Evolutionary conservation across 2,113 vertebrate species (phyloP), one percentile per base, ranked within the genome.

Genomic region (Cephalopholis sonnerati): DNA sequence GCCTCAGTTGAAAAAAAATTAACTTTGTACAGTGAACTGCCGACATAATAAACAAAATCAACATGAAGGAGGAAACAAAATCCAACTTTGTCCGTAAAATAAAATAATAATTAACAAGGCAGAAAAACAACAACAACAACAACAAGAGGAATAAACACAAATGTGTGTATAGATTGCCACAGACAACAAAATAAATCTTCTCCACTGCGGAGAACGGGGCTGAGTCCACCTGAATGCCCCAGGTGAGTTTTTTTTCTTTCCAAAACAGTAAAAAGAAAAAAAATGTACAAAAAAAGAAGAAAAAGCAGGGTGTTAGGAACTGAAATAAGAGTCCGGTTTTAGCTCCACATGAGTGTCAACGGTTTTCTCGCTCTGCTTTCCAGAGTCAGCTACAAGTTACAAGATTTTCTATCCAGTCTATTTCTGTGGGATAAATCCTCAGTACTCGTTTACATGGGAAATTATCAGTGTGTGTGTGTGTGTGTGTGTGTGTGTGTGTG

Each of bases 81-180:
- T 86, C 80, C 82, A 87, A 89, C 72, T 89, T 79, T 83, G 84
- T 87, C 88, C 25, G 51, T 76, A 41, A 89, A 93, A 93, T 78
- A 88, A 91, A 92, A 92, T 87, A 82, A 93, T 86, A 91, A 91
- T 88, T 87, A 92, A 86, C 82, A 82, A 77, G 77, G 67, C 72
- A 87, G 79, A 82, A 79, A 81, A 84, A 77, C 29, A 75, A 74
- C 24, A 68, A 74, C 53, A 83, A 82, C 75, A 81, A 85, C 36
- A 86, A 87, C 84, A 92, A 72, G 70, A 93, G 89, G 95, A 90
- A 91, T 93, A 89, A 91, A 96, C 95, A 97, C 89, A 97, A 83
- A 96, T 91, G 93, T 97, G 93, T 80, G 63, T 97, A 97, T 96
- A 96, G 96, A 97, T 97, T 96, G 95, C 96, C 96, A 97, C 88